Percentiles rank a stretch among this genome's conserved stretches.
phyloP scores from a whole-genome alignment of 2,113 vertebrate species.

The Pipra filicauda region DNA sequence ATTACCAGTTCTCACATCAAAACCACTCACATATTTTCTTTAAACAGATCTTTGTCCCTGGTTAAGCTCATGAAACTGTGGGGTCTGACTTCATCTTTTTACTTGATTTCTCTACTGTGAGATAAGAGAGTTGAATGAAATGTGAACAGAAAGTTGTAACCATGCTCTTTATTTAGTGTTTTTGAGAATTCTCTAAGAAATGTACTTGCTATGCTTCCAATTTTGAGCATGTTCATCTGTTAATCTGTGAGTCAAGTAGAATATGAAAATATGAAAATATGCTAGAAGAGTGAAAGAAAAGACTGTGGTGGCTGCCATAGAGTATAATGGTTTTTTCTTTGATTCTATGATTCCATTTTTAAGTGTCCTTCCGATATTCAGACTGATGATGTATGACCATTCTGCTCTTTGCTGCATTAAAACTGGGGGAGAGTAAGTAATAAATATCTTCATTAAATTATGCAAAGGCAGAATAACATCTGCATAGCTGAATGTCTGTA shows the following conservation, averaged over 20 bases:
- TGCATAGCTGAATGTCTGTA: background rate
- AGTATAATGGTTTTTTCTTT: background rate
- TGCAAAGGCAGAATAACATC: background rate
- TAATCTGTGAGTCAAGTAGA: background rate
- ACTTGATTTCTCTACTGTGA: background rate
- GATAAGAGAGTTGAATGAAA: background rate
- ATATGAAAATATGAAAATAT: background rate
- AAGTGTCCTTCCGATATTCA: background rate
- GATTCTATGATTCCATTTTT: background rate
- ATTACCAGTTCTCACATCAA: background rate
- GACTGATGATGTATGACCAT: background rate
- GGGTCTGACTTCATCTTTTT: background rate
- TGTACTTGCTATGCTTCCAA: background rate
- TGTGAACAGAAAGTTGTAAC: background rate
- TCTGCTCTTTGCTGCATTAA: background rate
- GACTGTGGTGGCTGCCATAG: background rate
- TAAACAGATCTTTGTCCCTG: background rate
- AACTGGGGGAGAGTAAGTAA: background rate
- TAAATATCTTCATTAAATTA: background rate
- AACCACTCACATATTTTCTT: background rate
- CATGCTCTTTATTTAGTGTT: background rate
- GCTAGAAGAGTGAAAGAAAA: background rate
- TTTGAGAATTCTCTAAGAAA: background rate
- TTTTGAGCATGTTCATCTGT: background rate
- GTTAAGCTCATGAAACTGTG: background rate